Evolutionary conservation across 2,113 vertebrate genomes (phyloP).

Genomic region (Phylloscopus trochiloides): DNA sequence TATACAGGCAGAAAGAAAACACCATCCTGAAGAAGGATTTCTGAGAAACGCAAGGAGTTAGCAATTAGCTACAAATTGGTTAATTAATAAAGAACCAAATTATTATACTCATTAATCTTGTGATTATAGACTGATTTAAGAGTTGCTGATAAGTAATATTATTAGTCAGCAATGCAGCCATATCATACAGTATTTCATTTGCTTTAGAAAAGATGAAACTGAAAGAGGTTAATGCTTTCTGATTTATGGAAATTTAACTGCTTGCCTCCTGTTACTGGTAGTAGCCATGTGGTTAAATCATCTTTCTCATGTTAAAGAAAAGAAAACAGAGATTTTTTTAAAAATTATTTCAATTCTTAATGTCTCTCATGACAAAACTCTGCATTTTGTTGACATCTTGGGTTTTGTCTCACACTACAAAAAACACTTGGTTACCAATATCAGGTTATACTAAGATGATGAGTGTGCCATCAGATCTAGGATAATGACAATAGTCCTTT

Average conservation of each 20-base stretch:
- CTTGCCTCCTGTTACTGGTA: not conserved
- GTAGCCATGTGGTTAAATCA: not conserved
- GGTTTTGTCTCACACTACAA: not conserved
- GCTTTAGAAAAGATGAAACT: not conserved
- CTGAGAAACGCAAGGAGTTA: not conserved
- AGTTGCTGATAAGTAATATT: not conserved
- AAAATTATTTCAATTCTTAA: not conserved
- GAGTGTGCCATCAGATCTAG: not conserved
- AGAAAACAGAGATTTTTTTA: not conserved
- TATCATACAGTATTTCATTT: not conserved
- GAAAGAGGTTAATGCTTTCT: not conserved
- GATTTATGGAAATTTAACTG: not conserved
- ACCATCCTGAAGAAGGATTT: not conserved
- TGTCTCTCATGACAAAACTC: not conserved
- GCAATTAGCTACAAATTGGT: not conserved
- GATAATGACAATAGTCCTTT: not conserved
- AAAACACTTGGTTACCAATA: not conserved
- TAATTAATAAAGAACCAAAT: constrained; percentile 8
- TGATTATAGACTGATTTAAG: not conserved
- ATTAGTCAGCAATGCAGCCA: not conserved
- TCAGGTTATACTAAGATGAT: not conserved
- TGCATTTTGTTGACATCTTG: not conserved
- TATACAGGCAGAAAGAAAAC: not conserved
- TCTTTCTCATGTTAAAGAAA: not conserved
- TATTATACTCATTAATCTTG: not conserved